Conservation (phyloP, 2,797 vertebrate species). For the Todus mexicanus region DNA sequence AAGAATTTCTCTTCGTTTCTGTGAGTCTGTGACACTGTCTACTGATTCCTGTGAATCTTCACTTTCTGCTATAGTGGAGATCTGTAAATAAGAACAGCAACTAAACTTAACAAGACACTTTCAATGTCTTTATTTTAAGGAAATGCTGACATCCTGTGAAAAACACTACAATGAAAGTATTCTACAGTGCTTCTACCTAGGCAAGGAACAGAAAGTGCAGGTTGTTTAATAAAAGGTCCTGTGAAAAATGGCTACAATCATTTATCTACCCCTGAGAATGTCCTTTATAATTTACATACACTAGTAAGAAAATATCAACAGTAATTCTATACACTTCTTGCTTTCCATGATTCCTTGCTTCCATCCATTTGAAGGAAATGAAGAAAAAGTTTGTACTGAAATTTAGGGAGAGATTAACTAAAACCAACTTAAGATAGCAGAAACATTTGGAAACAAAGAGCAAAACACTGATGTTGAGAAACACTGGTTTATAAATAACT, state of each 20-base stretch:
- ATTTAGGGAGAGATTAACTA: neutral
- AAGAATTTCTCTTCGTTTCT: constrained; percentile 98
- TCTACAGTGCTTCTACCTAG: neutral
- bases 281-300: neutral
- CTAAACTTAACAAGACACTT: constrained; percentile 14
- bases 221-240: neutral
- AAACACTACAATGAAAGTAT: neutral
- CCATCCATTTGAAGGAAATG: neutral
- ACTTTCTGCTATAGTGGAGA: constrained; percentile 96
- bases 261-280: neutral
- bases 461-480: neutral
- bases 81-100: constrained; percentile 80
- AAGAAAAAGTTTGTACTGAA: neutral
- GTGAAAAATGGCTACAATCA: neutral
- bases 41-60: constrained; percentile 99
- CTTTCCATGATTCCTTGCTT: neutral
- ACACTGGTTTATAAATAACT: neutral
- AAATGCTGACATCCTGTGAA: neutral
- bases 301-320: neutral
- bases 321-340: neutral
- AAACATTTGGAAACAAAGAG: neutral
- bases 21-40: constrained; percentile 96
- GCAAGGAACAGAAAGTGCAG: neutral
- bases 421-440: neutral
- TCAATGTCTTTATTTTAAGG: neutral